phyloP scores from a whole-genome alignment of 2,888 invertebrate species.

The Thysanoteuthis rhombus region DNA sequence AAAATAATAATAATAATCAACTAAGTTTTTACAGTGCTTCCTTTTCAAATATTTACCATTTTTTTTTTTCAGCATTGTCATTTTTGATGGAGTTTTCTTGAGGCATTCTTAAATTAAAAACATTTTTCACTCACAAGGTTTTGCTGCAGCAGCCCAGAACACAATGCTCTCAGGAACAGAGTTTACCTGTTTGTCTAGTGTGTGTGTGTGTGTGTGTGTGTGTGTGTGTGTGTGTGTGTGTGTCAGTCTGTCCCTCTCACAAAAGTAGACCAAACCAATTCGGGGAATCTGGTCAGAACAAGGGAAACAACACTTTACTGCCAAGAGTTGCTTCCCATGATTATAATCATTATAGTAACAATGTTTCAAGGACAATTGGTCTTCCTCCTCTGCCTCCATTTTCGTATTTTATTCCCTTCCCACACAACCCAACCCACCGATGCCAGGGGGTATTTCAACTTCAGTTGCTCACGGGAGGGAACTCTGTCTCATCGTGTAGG shows the following conservation, averaged over 20 bases:
- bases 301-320: neutral
- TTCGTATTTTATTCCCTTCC: neutral
- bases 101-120: neutral
- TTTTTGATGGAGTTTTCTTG: neutral
- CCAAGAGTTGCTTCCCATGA: neutral
- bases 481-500: constrained; percentile 84
- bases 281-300: neutral
- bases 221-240: neutral
- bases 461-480: constrained; percentile 74
- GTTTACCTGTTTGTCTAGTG: too few relatives aligned
- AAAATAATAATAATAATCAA: neutral
- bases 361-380: neutral
- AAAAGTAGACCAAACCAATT: neutral
- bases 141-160: neutral
- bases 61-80: neutral
- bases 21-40: neutral
- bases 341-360: neutral
- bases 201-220: too few relatives aligned
- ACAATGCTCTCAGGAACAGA: too few relatives aligned
- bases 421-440: neutral
- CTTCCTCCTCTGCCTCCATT: neutral
- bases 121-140: too few relatives aligned
- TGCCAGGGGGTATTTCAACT: neutral
- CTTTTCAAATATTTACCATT: neutral
- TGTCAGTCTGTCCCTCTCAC: neutral